phyloP scores from a whole-genome alignment of 2,113 vertebrate genomes.

The Rhizomys pruinosus region DNA sequence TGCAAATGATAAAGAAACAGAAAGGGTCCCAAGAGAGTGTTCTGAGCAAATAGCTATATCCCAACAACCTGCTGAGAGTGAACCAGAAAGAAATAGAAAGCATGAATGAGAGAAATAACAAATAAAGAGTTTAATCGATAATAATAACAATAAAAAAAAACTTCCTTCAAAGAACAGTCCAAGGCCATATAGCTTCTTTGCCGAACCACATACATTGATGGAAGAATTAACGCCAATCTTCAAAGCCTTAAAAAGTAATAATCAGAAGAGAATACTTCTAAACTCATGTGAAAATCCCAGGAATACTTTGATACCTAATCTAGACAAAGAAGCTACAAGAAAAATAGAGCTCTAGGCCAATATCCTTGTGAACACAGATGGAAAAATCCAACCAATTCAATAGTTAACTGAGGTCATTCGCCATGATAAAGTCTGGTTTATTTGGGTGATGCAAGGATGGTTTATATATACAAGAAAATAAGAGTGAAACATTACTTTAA shows the following conservation, averaged over 20 bases:
- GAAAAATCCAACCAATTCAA: neutral
- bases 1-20: neutral
- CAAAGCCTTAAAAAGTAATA: neutral
- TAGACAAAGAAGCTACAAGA: neutral
- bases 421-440: neutral
- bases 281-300: neutral
- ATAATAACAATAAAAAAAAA: no score
- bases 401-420: neutral
- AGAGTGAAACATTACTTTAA: neutral
- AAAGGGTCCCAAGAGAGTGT: neutral
- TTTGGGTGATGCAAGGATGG: neutral
- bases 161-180: neutral
- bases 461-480: neutral
- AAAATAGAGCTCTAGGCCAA: neutral
- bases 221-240: neutral
- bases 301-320: neutral
- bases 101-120: neutral
- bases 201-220: neutral
- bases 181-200: neutral
- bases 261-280: neutral
- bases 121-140: neutral
- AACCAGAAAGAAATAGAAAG: neutral
- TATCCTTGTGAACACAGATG: neutral
- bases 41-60: neutral
- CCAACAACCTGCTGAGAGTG: neutral